A percentile compares a stretch with the other conserved stretches of the same genome.
phyloP scores from a whole-genome alignment of 2,797 vertebrate species.

The Semaprochilodus insignis region DNA sequence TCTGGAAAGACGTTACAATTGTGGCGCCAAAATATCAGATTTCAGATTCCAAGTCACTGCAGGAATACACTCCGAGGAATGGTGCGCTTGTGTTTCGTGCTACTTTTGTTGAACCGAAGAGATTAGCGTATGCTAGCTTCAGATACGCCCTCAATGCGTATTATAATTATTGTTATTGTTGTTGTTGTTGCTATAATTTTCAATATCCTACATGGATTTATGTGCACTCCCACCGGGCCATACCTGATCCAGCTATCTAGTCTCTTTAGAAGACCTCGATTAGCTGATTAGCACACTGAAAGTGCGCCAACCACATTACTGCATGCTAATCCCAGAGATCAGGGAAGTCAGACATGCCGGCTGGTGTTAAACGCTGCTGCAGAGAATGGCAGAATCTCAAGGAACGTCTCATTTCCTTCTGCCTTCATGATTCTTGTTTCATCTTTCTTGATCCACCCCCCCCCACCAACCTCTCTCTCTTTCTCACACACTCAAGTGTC shows the following conservation, averaged over 20 bases:
- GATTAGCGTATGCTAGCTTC: too few species aligned
- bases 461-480: background rate
- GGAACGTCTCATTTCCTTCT: slow-evolving; percentile 31
- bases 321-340: background rate
- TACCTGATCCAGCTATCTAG: background rate
- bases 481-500: background rate
- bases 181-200: background rate
- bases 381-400: background rate
- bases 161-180: background rate
- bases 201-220: background rate
- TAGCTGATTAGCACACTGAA: background rate
- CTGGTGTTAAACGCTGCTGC: background rate
- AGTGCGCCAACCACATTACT: background rate
- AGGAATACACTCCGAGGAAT: background rate
- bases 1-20: background rate
- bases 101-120: too few species aligned
- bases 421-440: background rate
- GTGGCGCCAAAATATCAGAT: background rate
- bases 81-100: too few species aligned
- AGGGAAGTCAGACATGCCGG: background rate
- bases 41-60: background rate
- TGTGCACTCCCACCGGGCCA: background rate
- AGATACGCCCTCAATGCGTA: too few species aligned
- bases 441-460: background rate
- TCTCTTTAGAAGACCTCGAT: background rate